Evolutionary conservation across 37 sponge, comb jelly and placozoan genomes (phyloP).

Genomic region (Axinella damicornis): DNA sequence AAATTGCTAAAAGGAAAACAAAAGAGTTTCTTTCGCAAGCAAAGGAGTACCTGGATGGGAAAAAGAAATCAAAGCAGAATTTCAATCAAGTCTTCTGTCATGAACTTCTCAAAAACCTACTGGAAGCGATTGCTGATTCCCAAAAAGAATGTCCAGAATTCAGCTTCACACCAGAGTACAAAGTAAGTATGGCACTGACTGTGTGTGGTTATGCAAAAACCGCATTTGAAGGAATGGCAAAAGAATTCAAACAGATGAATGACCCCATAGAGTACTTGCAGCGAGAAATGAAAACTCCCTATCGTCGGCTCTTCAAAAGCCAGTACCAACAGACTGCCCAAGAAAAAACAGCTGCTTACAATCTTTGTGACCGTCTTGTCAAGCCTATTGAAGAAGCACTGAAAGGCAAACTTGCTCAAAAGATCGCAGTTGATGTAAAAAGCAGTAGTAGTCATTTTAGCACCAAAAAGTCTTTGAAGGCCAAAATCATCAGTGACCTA

Average conservation of each 20-base stretch:
- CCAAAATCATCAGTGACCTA: neutral
- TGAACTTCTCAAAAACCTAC: neutral
- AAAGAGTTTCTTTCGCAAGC: neutral
- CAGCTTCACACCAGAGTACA: neutral
- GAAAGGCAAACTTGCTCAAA: neutral
- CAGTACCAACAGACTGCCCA: neutral
- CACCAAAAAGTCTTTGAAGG: slow-evolving; percentile 11
- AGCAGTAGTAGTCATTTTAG: neutral
- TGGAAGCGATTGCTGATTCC: neutral
- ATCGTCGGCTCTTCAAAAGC: neutral
- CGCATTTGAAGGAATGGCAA: neutral
- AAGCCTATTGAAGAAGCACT: neutral
- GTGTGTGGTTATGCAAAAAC: slow-evolving; percentile 8
- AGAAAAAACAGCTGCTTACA: slow-evolving; percentile 11
- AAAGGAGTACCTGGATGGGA: neutral
- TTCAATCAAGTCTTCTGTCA: neutral
- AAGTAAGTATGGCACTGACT: slow-evolving; percentile 9
- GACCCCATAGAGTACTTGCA: slow-evolving; percentile 4
- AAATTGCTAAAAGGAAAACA: neutral
- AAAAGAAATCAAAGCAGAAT: neutral
- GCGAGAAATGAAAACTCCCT: neutral
- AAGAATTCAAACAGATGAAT: neutral
- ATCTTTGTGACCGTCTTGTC: neutral
- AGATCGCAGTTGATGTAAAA: slow-evolving; percentile 12
- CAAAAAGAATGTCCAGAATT: neutral